Evolutionary conservation across 1,140 invertebrate genomes (phyloP).

Genomic region (Manduca sexta): DNA sequence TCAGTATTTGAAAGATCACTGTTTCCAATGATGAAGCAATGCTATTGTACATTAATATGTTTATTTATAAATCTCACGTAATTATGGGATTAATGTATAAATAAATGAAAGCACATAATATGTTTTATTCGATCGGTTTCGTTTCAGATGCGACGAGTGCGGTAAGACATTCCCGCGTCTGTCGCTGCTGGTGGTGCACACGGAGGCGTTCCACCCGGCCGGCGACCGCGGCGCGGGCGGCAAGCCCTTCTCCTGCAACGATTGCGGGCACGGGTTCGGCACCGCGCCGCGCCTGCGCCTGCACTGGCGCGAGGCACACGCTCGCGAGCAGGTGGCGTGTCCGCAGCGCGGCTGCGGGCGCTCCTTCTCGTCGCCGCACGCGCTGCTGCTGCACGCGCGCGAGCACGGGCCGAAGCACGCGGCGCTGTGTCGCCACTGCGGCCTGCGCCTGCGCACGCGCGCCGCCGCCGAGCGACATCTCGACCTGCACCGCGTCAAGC

Average conservation of each 20-base stretch:
- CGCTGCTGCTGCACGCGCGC: slow-evolving; percentile 39
- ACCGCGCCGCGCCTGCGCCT: slow-evolving; percentile 15
- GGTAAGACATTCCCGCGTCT: slow-evolving; percentile 38
- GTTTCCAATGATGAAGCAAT: too few species aligned
- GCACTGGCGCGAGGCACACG: slow-evolving; percentile 33
- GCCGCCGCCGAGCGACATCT: slow-evolving; percentile 39
- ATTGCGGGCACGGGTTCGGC: slow-evolving; percentile 29
- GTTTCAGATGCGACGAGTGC: slow-evolving; percentile 43
- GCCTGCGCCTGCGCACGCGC: slow-evolving; percentile 33
- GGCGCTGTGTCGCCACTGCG: slow-evolving; percentile 44
- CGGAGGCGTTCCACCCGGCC: slow-evolving; percentile 27
- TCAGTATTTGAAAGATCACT: too few species aligned
- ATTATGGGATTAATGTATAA: too few species aligned
- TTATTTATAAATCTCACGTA: too few species aligned
- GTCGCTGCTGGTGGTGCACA: slow-evolving; percentile 42
- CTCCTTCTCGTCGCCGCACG: slow-evolving; percentile 24
- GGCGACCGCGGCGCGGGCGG: not conserved
- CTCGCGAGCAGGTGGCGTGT: slow-evolving; percentile 22
- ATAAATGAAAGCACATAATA: too few species aligned
- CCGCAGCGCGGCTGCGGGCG: slow-evolving; percentile 24
- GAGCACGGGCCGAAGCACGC: slow-evolving; percentile 24
- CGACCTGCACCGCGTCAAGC: slow-evolving; percentile 39
- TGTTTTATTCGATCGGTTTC: too few species aligned
- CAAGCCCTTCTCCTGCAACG: slow-evolving; percentile 33
- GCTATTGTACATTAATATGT: too few species aligned